Conservation (phyloP, 2,113 vertebrate species). For the Aepyceros melampus region DNA sequence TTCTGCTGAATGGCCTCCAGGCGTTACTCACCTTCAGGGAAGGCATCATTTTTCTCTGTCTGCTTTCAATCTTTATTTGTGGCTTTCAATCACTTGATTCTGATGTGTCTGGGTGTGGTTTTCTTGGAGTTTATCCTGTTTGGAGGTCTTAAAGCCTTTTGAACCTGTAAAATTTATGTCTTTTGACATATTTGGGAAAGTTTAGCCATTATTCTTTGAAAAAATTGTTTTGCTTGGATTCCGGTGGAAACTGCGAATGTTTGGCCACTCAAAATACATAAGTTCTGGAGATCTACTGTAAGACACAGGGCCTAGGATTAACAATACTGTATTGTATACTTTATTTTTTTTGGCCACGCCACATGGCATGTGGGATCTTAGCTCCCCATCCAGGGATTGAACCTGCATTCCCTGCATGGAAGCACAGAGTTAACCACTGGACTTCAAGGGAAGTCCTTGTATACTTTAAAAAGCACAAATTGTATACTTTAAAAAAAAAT, state of each 20-base stretch:
- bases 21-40: neutral
- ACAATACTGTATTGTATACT: neutral
- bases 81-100: neutral
- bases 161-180: neutral
- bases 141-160: neutral
- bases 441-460: neutral
- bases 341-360: neutral
- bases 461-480: neutral
- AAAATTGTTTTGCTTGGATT: neutral
- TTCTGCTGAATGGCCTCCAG: neutral
- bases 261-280: neutral
- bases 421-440: neutral
- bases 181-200: neutral
- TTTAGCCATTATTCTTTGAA: neutral
- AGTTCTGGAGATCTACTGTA: neutral
- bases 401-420: neutral
- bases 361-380: neutral
- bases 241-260: neutral
- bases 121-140: neutral
- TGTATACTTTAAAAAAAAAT: neutral
- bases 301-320: neutral
- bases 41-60: neutral
- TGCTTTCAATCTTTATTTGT: neutral
- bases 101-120: neutral
- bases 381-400: neutral